Conservation (phyloP, 92 coral and sea anemone species). For the Epizoanthus fatuus region DNA sequence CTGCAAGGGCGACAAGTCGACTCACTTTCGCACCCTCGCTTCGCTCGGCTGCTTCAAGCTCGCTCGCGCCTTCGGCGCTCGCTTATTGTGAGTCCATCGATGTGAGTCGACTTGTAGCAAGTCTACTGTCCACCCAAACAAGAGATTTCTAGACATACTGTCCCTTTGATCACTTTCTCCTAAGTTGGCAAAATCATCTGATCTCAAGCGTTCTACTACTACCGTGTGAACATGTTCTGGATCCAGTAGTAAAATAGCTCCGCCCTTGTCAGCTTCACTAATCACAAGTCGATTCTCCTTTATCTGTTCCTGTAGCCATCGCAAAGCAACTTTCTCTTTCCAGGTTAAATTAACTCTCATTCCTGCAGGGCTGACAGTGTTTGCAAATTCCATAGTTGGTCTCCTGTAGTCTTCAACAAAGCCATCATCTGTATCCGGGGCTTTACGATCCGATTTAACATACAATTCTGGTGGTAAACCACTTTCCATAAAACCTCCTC, state of each 20-base stretch:
- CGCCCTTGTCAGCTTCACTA: slow-evolving; percentile 13
- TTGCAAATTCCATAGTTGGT: slow-evolving; percentile 6
- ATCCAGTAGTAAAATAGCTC: slow-evolving; percentile 14
- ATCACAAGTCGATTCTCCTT: slow-evolving; percentile 11
- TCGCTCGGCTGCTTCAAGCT: too few species aligned
- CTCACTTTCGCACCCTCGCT: too few species aligned
- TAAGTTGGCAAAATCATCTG: not conserved
- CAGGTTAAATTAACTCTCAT: not conserved
- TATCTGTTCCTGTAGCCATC: slow-evolving; percentile 15
- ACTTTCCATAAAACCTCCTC: not conserved
- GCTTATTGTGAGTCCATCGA: too few species aligned
- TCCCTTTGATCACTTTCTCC: not conserved
- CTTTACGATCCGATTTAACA: not conserved
- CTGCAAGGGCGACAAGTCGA: too few species aligned
- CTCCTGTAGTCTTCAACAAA: slow-evolving; percentile 23
- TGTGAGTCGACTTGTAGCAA: too few species aligned
- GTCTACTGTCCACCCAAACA: too few species aligned
- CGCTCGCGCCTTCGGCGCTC: too few species aligned
- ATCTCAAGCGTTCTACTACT: not conserved
- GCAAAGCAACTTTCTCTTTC: slow-evolving; percentile 3
- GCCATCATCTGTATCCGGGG: not conserved
- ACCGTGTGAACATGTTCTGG: not conserved
- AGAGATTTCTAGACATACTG: not conserved
- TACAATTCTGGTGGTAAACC: not conserved
- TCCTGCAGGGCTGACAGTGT: slow-evolving; percentile 10